Evolutionary conservation across 2,888 invertebrate genomes (phyloP).

Genomic region (Oligia fasciuncula): DNA sequence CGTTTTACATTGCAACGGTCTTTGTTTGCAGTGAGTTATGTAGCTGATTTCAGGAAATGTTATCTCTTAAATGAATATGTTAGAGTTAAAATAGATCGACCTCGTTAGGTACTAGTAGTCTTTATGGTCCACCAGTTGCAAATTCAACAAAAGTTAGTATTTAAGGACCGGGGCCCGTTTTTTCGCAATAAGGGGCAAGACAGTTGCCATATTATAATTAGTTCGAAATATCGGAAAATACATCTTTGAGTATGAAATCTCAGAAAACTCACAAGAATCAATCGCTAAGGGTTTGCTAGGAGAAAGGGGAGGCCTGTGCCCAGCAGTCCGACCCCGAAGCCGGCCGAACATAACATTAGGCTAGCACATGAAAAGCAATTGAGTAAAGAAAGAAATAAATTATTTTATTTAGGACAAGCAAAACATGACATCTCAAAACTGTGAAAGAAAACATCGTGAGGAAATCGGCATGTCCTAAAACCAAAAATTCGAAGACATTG

Average conservation of each 20-base stretch:
- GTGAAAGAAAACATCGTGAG: too few relatives aligned
- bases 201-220: not conserved
- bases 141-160: not conserved
- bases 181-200: not conserved
- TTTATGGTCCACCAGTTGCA: not conserved
- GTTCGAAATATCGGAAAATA: not conserved
- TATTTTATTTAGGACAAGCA: not conserved
- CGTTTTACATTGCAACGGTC: conserved; percentile 12
- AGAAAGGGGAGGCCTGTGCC: not conserved
- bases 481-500: too few relatives aligned
- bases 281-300: not conserved
- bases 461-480: too few relatives aligned
- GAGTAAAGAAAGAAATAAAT: not conserved
- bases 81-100: conserved; percentile 24
- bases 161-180: not conserved
- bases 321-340: not conserved
- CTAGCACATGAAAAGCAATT: not conserved
- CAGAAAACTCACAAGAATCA: not conserved
- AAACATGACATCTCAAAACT: too few relatives aligned
- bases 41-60: conserved; percentile 16
- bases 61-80: conserved; percentile 18
- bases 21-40: conserved; percentile 27
- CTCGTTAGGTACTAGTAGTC: not conserved
- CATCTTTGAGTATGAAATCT: not conserved
- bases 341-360: not conserved